Conservation (phyloP, 2,113 vertebrate species). For the Pardalotus punctatus region DNA sequence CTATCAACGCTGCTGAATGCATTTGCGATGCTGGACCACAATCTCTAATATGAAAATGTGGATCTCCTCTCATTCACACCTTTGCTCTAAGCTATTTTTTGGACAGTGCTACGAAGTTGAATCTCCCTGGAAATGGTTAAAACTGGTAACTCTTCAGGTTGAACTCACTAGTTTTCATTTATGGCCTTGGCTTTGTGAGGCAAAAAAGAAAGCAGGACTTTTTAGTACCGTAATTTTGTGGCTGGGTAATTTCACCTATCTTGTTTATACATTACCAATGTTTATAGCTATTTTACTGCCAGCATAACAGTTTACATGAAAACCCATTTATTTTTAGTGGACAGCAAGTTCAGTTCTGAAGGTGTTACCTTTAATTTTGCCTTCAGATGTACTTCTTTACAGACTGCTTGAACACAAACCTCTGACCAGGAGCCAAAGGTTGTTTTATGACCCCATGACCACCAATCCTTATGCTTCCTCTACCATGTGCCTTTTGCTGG, state of each 20-base stretch:
- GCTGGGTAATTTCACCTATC: background rate
- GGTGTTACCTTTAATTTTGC: background rate
- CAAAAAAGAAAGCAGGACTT: background rate
- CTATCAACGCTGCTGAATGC: background rate
- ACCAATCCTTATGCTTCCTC: background rate
- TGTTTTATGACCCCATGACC: background rate
- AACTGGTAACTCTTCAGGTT: background rate
- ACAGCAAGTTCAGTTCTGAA: background rate
- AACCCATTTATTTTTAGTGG: background rate
- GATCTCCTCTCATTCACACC: background rate
- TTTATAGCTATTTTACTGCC: background rate
- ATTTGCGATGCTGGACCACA: background rate
- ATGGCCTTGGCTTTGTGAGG: background rate
- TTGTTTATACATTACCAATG: background rate
- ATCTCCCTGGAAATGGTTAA: background rate
- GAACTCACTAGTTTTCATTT: background rate
- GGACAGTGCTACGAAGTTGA: background rate
- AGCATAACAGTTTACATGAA: background rate
- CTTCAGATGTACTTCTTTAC: background rate
- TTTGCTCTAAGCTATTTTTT: background rate
- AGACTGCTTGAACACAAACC: background rate
- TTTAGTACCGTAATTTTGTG: background rate
- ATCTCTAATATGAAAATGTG: background rate
- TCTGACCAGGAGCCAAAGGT: background rate
- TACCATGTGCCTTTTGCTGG: background rate